Evolutionary conservation across 1,140 invertebrate genomes (phyloP), one percentile per base, ranked within the genome.

Genomic region (Ctenoplectra terminalis): DNA sequence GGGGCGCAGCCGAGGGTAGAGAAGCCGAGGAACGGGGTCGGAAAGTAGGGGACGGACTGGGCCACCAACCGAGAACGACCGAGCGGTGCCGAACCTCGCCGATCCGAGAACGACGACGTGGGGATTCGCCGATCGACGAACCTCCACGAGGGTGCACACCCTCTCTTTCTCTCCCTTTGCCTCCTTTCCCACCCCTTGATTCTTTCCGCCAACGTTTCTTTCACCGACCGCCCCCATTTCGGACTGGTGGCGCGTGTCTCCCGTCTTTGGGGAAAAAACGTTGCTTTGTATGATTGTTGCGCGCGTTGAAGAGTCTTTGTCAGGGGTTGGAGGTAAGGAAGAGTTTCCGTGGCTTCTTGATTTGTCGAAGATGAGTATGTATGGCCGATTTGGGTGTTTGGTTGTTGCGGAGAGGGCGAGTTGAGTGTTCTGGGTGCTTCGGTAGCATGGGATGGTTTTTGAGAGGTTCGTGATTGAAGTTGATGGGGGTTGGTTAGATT

Each of bases 61-160:
- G 82, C 46, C 58, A 71, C 69, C 78, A 50, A 71, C 67, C 90
- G 91, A 90, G 76, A 70, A 87, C 88, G 84, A 79, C 90, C 91
- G 92, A 92, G 88, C 80, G 81, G 40, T 58, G 87, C 73, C 91
- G 91, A 90, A 87, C 72, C 82, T 50, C 67, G 72, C 82, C 90
- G 90, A 89, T 85, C 79, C 84, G 50, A 46, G 63, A 82, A 43
- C 64, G 26, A 48, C 26, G 78, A 85, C 50, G 64, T 77, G 70
- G 83, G 70, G 81, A 84, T 88, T 83, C 74, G 82, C 63, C 87
- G 87, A 91, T 90, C 89, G 88, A 89, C 90, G 86, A 90, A 91
- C 88, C 86, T 84, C 80, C 85, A 85, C 82, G 83, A 76, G 82
- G 76, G 83, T 66, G 78, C 69, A 54, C 43, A 56, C 73, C 60